These are phyloP conservation scores for Podilymbus podiceps DNA, from an alignment of 2,113 vertebrate genomes.

Conservation along the genomic window DNA sequence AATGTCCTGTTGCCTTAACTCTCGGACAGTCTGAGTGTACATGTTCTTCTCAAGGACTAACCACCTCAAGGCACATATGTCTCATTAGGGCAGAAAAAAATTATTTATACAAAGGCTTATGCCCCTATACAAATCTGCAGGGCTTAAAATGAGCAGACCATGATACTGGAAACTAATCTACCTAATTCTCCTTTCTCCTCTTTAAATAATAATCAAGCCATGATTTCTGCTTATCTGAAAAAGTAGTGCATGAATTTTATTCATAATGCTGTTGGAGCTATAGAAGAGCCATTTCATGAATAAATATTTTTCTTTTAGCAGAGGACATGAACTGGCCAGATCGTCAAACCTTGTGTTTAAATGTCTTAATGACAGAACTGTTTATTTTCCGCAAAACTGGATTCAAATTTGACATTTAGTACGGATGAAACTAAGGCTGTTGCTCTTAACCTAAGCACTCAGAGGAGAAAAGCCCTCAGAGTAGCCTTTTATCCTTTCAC, in stretches of 20 bases:
- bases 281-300: neutral
- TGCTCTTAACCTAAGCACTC: neutral
- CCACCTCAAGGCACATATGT: neutral
- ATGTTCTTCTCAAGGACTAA: neutral
- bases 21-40: neutral
- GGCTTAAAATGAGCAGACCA: neutral
- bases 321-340: neutral
- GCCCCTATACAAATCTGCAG: neutral
- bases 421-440: neutral
- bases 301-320: neutral
- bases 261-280: neutral
- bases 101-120: neutral
- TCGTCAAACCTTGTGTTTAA: neutral
- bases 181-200: neutral
- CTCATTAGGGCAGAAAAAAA: neutral
- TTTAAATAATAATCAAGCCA: neutral
- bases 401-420: neutral
- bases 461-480: neutral
- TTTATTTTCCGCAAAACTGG: neutral
- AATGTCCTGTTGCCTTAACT: neutral
- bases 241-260: neutral
- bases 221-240: neutral
- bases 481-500: neutral
- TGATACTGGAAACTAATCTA: neutral
- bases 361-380: neutral